A percentile compares a stretch with the other conserved stretches of the same genome.
Evolutionary conservation across 2,888 invertebrate genomes (phyloP).

Genomic region (Drosophila algonquin): DNA sequence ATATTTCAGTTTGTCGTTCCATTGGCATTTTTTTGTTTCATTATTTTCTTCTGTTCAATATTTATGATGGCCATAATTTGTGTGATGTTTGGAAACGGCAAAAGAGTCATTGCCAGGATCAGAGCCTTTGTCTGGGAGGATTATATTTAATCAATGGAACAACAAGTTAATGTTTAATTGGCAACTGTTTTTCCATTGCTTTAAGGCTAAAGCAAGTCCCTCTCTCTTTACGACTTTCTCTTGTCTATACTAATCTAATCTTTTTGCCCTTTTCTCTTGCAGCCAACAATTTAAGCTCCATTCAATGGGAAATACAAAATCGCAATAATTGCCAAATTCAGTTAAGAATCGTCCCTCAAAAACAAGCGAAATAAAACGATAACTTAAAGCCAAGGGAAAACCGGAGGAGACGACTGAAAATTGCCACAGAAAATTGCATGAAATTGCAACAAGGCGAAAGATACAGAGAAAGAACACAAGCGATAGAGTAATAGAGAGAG

Average conservation of each 20-base stretch:
- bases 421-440: constrained; percentile 70
- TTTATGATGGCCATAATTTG: constrained; percentile 71
- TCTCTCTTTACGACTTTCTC: not conserved
- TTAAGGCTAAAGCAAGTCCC: not conserved
- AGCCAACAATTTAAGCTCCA: constrained; percentile 31
- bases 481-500: not conserved
- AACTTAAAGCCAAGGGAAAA: constrained; percentile 53
- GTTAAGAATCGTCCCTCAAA: constrained; percentile 17
- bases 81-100: constrained; percentile 9
- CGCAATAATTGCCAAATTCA: constrained; percentile 51
- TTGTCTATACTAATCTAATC: constrained; percentile 21
- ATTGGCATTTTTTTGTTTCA: constrained; percentile 33
- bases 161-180: not conserved
- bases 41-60: constrained; percentile 57
- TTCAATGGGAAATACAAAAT: constrained; percentile 36
- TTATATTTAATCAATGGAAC: constrained; percentile 39
- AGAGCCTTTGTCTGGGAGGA: constrained; percentile 18
- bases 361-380: constrained; percentile 12
- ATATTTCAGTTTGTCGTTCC: constrained; percentile 62
- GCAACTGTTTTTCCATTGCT: not conserved
- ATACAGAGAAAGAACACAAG: constrained; percentile 14
- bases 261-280: constrained; percentile 9
- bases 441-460: constrained; percentile 46
- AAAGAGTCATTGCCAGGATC: not conserved
- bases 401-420: constrained; percentile 45